Base-by-base conservation (phyloP, 2,888 invertebrate genomes). In the Platypus cylindrus region DNA sequence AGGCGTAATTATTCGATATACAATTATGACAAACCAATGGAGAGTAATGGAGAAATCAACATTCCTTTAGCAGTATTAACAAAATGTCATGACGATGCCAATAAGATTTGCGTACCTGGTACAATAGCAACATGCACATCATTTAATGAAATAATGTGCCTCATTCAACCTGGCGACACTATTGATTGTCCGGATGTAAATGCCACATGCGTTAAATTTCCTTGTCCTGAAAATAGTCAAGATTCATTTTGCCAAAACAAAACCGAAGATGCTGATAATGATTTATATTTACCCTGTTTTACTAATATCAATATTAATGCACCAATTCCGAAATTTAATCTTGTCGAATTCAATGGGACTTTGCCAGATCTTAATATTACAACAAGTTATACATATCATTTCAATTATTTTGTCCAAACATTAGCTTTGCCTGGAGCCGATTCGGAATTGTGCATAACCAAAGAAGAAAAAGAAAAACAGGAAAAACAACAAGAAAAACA, bases 101-200 rank as follows among this genome's bases (percentile, higher is more conserved):
- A 50, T 3, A 40, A 44, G 25, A 38, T 60, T 12, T 60, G 60
- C 40, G 49, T 50, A 8, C 52, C 52, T 12, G 51, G 53, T 12
- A 47, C 56, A 2, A 45, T 48, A 12, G 50, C 55, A 1, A 47
- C 58, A 13, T 60, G 60, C 38, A 58, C 58, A 2, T 46, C 51
- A 1, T 53, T 53, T 35, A 50, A 48, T 15, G 53, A 54, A 26
- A 52, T 59, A 32, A 45, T 59, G 38, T 60, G 60, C 40, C 49
- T 58, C n/a, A 48, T 49, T 17, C 42, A 48, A 4, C 40, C 49
- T 11, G 33, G 45, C 1, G 39, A 50, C 11, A 45, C 52, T 1
- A 33, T 37, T n/a, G 50, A 52, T 24, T 56, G 56, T 32, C 45
- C 43, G 13, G 47, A 49, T 20, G 40, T 36, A 2, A 48, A 49